phyloP scores from a whole-genome alignment of 2,888 invertebrate species.

The Tridacna gigas region DNA sequence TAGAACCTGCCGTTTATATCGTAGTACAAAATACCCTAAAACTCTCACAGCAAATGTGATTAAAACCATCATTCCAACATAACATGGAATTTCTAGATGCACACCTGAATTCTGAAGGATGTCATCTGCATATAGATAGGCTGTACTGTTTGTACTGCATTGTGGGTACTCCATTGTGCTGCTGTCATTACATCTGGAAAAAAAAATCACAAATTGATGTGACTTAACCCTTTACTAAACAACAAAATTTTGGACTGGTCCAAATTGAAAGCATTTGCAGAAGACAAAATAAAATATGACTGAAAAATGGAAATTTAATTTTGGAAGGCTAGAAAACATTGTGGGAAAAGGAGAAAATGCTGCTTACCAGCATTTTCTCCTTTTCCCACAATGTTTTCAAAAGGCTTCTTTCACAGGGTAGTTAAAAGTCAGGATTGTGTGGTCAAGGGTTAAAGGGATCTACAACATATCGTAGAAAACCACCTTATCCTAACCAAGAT shows the following conservation, averaged over 20 bases:
- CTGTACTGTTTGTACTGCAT: conserved; percentile 57
- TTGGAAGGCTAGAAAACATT: neutral
- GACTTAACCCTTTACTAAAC: neutral
- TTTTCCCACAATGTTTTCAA: neutral
- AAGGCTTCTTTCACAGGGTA: neutral
- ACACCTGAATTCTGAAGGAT: conserved; percentile 62
- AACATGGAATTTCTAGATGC: conserved; percentile 56
- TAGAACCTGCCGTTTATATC: conserved; percentile 36
- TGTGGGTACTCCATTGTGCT: conserved; percentile 47
- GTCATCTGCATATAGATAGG: conserved; percentile 51
- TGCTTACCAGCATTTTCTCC: neutral
- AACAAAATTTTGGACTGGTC: neutral
- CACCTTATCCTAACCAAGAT: too few species aligned
- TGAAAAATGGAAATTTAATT: neutral
- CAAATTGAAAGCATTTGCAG: neutral
- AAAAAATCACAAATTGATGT: neutral
- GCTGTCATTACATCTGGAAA: conserved; percentile 65
- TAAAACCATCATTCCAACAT: conserved; percentile 49
- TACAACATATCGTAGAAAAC: too few species aligned
- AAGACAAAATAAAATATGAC: neutral
- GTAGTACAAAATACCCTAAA: conserved; percentile 17
- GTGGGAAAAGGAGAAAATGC: neutral
- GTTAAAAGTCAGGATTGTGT: too few species aligned
- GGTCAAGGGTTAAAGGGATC: too few species aligned
- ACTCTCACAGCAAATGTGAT: conserved; percentile 46